Conservation (phyloP, 1,140 invertebrate species). For the Phthorimaea operculella region DNA sequence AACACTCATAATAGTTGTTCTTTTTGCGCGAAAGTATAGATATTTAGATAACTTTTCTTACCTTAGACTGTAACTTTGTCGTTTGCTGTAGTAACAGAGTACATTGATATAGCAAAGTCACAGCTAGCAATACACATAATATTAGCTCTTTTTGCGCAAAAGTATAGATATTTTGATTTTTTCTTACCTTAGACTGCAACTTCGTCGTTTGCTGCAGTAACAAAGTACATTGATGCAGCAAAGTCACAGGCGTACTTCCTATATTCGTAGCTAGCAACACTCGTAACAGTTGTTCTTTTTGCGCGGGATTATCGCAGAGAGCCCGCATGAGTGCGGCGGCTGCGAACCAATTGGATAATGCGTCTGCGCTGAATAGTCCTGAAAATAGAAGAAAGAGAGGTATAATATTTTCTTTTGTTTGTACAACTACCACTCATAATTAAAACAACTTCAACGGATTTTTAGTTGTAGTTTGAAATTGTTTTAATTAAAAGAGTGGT, state of each 20-base stretch:
- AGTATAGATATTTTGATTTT: slow-evolving; percentile 83
- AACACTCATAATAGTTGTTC: slow-evolving; percentile 94
- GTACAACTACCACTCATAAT: too few relatives aligned
- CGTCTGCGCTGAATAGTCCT: slow-evolving; percentile 88
- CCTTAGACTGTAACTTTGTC: slow-evolving; percentile 87
- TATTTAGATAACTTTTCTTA: too few relatives aligned
- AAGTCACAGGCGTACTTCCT: slow-evolving; percentile 84
- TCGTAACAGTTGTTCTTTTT: slow-evolving; percentile 93
- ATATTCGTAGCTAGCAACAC: slow-evolving; percentile 91
- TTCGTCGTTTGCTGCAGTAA: slow-evolving; percentile 88
- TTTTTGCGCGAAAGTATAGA: too few relatives aligned
- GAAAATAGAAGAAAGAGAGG: background rate
- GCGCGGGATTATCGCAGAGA: slow-evolving; percentile 87
- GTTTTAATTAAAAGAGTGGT: too few relatives aligned
- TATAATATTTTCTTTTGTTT: too few relatives aligned
- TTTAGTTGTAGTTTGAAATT: too few relatives aligned
- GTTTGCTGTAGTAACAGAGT: slow-evolving; percentile 85
- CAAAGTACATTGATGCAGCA: slow-evolving; percentile 88
- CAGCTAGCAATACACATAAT: too few relatives aligned
- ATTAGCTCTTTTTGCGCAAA: slow-evolving; percentile 88
- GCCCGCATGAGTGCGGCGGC: slow-evolving; percentile 91
- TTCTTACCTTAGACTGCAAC: slow-evolving; percentile 81
- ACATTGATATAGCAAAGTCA: too few relatives aligned
- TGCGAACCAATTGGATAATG: slow-evolving; percentile 98
- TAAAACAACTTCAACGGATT: too few relatives aligned